Evolutionary conservation across 2,797 vertebrate species (phyloP).

Genomic region (Myotis findleyi): DNA sequence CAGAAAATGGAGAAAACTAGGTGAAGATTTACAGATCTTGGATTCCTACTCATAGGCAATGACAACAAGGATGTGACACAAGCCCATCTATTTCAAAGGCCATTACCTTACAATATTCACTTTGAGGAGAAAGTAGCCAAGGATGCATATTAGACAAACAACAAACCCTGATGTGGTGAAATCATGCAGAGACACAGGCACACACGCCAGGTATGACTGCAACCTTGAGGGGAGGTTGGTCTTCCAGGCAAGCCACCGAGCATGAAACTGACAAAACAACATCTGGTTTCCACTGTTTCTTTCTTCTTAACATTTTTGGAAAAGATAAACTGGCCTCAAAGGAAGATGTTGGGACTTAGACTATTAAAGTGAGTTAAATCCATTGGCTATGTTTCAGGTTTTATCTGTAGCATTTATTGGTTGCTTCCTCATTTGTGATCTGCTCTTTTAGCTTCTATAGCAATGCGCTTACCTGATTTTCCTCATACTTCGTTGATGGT

Average conservation of each 20-base stretch:
- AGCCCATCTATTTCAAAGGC: neutral
- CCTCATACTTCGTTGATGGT: neutral
- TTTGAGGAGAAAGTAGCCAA: slow-evolving; percentile 55
- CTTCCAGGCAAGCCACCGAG: neutral
- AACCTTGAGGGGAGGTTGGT: neutral
- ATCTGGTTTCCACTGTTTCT: neutral
- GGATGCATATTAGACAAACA: slow-evolving; percentile 2
- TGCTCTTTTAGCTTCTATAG: neutral
- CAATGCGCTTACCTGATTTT: neutral
- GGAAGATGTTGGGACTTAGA: neutral
- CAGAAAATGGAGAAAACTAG: neutral
- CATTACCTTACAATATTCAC: slow-evolving; percentile 54
- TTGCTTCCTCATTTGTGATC: neutral
- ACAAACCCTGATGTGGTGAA: neutral
- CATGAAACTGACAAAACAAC: neutral
- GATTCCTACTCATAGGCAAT: neutral
- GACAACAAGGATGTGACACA: neutral
- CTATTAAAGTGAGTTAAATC: neutral
- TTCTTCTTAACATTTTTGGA: neutral
- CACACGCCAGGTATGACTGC: neutral
- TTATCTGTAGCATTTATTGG: neutral
- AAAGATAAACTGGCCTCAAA: neutral
- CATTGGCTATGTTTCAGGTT: neutral
- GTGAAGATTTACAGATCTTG: neutral
- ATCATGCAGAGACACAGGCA: neutral